Evolutionary conservation across 2,113 vertebrate species (phyloP), one percentile per base, ranked within the genome.

Genomic region (Suncus etruscus): DNA sequence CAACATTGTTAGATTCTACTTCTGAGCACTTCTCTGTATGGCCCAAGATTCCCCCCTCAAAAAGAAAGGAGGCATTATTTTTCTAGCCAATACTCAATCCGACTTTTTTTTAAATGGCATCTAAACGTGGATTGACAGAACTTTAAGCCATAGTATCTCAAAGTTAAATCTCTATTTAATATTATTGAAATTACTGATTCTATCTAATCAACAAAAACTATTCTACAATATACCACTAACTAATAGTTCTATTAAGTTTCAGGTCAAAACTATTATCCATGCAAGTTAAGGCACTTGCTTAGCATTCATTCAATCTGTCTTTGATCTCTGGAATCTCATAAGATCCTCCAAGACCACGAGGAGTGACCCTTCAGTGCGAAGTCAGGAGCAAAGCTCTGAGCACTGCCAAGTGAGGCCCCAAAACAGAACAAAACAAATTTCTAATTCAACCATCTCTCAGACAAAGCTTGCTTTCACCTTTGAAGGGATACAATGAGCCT

Each of bases 181-280:
- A 18, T 50, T 39, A 48, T n/a, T 82, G 14, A 88, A 91, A 85
- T 91, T 31, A 85, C 66, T 88, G 27, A 86, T 58, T 58, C 7
- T 63, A 66, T 51, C 65, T 32, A 87, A 77, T 74, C 54, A 63
- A 47, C 48, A 9, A 20, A 91, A 83, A 74, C 48, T 18, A 24
- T 12, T 77, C 51, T 32, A 16, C 54, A 27, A 22, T 73, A 66
- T 7, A 66, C 11, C n/a, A 85, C n/a, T 89, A n/a, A 22, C 45
- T 50, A 48, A 47, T 74, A 32, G n/a, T 29, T 91, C 29, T 76
- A 27, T 70, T 65, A 83, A 54, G 25, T 54, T 78, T 39, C 3
- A 39, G 39, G 39, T 39, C 39, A 39, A 39, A 39, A 39, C 5
- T 39, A 39, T 39, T 39, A 39, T 39, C 39, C 39, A 39, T 39